Evolutionary conservation across 1,140 invertebrate genomes (phyloP), one percentile per base, ranked within the genome.

Genomic region (Drosophila kanapiae): DNA sequence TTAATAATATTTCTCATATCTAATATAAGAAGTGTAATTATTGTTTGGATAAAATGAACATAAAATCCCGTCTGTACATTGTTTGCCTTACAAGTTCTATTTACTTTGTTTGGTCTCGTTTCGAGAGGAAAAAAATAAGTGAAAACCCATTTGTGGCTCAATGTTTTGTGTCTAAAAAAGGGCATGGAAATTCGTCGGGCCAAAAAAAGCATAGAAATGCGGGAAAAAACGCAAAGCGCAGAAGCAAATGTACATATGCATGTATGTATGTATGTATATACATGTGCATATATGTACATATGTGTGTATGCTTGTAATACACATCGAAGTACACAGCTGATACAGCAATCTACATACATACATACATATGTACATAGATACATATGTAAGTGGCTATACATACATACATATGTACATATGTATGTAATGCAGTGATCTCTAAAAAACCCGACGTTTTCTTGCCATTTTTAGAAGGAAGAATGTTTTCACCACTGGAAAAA

Each of bases 171-270:
- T 45, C 67, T 69, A 68, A 69, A 69, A 69, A 69, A 65, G 65
- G 65, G 67, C 67, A 69, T 67, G 62, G 37, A 67, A 69, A 69
- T 69, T 67, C 61, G 37, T 67, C 61, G 37, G 61, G 6, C 65
- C 61, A 69, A 69, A 69, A 65, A 67, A 40, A 69, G 53, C 35
- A 71, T 59, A 33, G 31, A 33, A 35, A 42, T 13, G 57, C 38
- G 29, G 37, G 4, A 43, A 65, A 47, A 47, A 37, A 29, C 29
- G 18, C 29, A 53, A 37, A 64, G 53, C 31, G 18, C 53, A 56
- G 38, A n/a, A 59, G 68, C 42, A 16, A 47, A 69, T 33, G 48
- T 59, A 70, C 11, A 37, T 60, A 54, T n/a, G 6, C 43, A 40
- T 23, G 6, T 65, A 40, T 6, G 13, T 33, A 27, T 27, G 35